Evolutionary conservation across 2,797 vertebrate species (phyloP), one percentile per base, ranked within the genome.

Genomic region (Dipus sagitta): DNA sequence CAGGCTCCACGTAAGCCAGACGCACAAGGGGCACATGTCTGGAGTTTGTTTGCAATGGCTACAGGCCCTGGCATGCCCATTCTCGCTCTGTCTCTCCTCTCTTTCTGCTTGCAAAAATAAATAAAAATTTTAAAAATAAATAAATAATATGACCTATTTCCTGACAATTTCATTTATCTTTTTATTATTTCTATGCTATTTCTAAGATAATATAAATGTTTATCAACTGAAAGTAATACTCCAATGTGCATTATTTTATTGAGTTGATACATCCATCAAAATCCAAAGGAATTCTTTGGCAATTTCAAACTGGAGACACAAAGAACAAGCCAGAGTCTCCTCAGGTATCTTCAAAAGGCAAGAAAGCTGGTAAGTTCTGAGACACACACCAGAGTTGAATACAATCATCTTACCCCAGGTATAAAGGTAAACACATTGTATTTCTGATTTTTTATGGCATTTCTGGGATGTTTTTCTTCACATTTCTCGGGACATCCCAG

Each of bases 381-480:
- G 5, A 77, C 2, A 54, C 23, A 83, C n/a, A 52, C 5, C 20
- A 47, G 74, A n/a, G 8, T 54, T 11, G 20, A 97, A 96, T 15
- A 0, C 24, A 82, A 62, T 15, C 68, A 77, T 97, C 99, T 99
- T 98, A 99, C 99, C 99, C 99, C 99, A 94, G 99, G 99, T 98
- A 99, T 98, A 96, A 99, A 99, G 97, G 99, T 99, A 97, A 99
- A 97, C 97, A 99, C 3, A 97, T 99, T 99, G 98, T 99, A 99
- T 97, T 99, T 99, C 97, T 99, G 99, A 98, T 99, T 99, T 98
- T 99, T 99, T 97, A 99, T 99, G 96, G 98, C 97, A 92, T 99
- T 99, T 97, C 98, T 99, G n/a, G 99, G 99, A 97, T 98, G 99
- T 96, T 99, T 99, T 96, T 99, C 99, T 96, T 99, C 99, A 96